Conservation (phyloP, 2,797 vertebrate genomes). For the Microchirus variegatus region DNA sequence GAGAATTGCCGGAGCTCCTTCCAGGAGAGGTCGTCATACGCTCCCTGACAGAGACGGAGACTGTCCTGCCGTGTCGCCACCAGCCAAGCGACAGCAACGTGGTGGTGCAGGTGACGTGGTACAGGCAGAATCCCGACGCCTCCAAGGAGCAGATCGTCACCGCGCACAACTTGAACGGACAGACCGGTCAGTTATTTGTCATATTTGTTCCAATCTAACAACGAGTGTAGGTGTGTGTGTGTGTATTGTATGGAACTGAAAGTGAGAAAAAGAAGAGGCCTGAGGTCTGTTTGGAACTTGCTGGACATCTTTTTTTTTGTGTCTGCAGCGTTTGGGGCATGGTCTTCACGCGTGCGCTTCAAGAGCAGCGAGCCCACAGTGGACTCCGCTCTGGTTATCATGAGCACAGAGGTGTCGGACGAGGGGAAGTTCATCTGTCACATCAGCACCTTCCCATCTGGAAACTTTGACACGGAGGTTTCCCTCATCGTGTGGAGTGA, state of each 20-base stretch:
- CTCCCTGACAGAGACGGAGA: slow-evolving; percentile 68
- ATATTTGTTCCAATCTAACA: background rate
- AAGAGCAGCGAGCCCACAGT: slow-evolving; percentile 57
- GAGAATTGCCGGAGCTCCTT: slow-evolving; percentile 53
- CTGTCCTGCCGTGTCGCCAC: slow-evolving; percentile 84
- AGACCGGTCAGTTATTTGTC: slow-evolving; percentile 67
- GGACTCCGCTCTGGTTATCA: slow-evolving; percentile 77
- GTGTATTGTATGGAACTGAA: no score
- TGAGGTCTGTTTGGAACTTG: no score
- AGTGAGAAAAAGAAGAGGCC: no score
- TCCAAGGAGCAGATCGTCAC: slow-evolving; percentile 72
- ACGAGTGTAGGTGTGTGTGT: no score
- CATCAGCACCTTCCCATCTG: slow-evolving; percentile 84
- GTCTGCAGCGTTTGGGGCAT: slow-evolving; percentile 60
- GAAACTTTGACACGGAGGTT: slow-evolving; percentile 83
- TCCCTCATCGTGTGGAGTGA: slow-evolving; percentile 83
- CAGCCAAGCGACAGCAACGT: fast-evolving
- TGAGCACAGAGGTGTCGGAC: slow-evolving; percentile 71
- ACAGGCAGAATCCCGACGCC: slow-evolving; percentile 52
- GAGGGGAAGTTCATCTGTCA: slow-evolving; percentile 87
- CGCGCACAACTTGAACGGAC: slow-evolving; percentile 56
- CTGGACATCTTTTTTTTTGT: background rate
- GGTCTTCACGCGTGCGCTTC: slow-evolving; percentile 66
- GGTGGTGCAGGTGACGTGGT: slow-evolving; percentile 88
- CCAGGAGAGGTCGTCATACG: slow-evolving; percentile 19